Evolutionary conservation across 2,113 vertebrate genomes (phyloP), one percentile per base, ranked within the genome.

Genomic region (Hyperopisus bebe): DNA sequence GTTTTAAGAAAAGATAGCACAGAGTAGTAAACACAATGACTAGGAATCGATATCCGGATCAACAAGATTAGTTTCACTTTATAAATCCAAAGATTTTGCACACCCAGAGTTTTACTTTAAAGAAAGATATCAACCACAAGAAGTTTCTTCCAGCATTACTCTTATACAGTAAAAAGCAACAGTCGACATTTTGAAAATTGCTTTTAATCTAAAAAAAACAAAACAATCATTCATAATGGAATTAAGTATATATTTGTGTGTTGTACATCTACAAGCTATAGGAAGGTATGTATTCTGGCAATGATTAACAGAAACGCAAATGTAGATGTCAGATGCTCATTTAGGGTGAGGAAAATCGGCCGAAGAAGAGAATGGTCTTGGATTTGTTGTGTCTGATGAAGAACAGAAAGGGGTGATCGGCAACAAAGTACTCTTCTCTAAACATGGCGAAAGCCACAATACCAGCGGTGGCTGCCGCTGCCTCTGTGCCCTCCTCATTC

Each of bases 401-500:
- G 95, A 98, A 99, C 62, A 99, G 88, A 94, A 99, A 99, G 13
- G 98, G 98, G 87, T 97, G 98, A 90, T 99, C 95, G 0, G 95
- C 98, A 0, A 10, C 94, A 91, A 99, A 98, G 88, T 93, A 90
- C 88, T 97, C 95, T 91, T 97, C 96, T 0, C 91, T 31, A 2
- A 88, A 0, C 95, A 97, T 95, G 89, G 95, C 94, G 4, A 95
- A 93, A 0, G 35, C 0, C 0, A 87, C 58, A 0, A 97, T 53
- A n/a, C 89, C 96, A 0, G 94, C 97, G 0, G 97, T 98, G 91
- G 97, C 97, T 0, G 97, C 98, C 0, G 98, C 97, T 0, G 98
- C 98, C 92, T 99, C 97, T 0, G 97, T 98, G 24, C 98, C 98
- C 90, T 98, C 98, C 93, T 99, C 98, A 0, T 98, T 99, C 91